Conservation (phyloP, 1,140 invertebrate genomes). For the Orius insidiosus region DNA sequence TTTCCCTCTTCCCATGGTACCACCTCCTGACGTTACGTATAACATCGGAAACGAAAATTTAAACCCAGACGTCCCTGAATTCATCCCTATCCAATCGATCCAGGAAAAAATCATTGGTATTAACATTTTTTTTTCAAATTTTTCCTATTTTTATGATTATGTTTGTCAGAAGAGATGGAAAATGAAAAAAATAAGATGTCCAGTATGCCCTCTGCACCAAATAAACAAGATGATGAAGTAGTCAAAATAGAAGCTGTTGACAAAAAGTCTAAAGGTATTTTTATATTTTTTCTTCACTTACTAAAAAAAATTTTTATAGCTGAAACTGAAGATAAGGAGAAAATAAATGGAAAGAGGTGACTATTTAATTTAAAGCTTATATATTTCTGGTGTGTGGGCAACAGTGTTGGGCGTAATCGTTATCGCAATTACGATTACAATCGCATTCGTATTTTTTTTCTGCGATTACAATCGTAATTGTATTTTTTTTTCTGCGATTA, state of each 20-base stretch:
- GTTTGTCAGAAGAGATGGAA: background rate
- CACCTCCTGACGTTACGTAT: constrained; percentile 13
- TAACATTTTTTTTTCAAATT: background rate
- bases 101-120: constrained; percentile 6
- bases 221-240: background rate
- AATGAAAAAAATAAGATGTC: constrained; percentile 6
- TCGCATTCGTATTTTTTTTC: too few relatives aligned
- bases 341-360: too few relatives aligned
- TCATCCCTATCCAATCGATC: constrained; percentile 37
- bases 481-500: too few relatives aligned
- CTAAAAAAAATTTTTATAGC: too few relatives aligned
- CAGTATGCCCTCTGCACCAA: background rate
- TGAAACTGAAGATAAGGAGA: too few relatives aligned
- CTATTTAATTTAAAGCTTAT: too few relatives aligned
- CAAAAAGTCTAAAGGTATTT: constrained; percentile 1
- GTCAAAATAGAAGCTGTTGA: background rate
- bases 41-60: constrained; percentile 32
- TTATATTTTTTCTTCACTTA: too few relatives aligned
- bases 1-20: constrained; percentile 12
- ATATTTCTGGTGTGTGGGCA: too few relatives aligned
- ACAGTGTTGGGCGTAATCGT: too few relatives aligned
- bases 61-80: constrained; percentile 74
- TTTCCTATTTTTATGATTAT: background rate
- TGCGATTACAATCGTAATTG: too few relatives aligned
- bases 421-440: too few relatives aligned